phyloP scores from a whole-genome alignment of 2,113 vertebrate species.

The Pedionomus torquatus region DNA sequence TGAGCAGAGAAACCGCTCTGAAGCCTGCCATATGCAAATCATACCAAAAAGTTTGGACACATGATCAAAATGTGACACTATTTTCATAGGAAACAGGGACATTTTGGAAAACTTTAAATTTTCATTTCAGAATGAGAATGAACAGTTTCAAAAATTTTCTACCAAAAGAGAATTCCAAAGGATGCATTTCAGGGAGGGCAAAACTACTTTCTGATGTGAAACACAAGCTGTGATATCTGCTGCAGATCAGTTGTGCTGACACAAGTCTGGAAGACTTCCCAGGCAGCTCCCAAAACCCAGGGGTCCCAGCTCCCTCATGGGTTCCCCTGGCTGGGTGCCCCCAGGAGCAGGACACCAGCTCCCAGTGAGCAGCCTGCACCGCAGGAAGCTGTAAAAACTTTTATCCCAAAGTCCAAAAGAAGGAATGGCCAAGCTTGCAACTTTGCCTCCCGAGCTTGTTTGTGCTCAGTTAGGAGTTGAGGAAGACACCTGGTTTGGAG shows the following conservation, averaged over 20 bases:
- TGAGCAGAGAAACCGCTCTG: neutral
- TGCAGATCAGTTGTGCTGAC: neutral
- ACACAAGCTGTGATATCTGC: neutral
- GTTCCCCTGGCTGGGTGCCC: neutral
- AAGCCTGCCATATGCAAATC: neutral
- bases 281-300: neutral
- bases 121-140: neutral
- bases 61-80: rapidly evolving
- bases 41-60: neutral
- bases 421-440: neutral
- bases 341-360: neutral
- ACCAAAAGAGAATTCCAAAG: neutral
- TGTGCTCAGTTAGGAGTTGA: neutral
- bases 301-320: neutral
- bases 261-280: no score
- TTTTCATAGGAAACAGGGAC: rapidly evolving
- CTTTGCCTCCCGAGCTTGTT: neutral
- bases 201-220: neutral
- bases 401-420: neutral
- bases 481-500: neutral
- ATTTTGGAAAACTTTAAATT: neutral
- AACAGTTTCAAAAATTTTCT: neutral
- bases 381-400: neutral
- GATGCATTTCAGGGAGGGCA: neutral
- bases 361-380: no score